A percentile compares a stretch with the other conserved stretches of the same genome.
Conservation (phyloP, 2,888 invertebrate species). For the Suillia variegata region DNA sequence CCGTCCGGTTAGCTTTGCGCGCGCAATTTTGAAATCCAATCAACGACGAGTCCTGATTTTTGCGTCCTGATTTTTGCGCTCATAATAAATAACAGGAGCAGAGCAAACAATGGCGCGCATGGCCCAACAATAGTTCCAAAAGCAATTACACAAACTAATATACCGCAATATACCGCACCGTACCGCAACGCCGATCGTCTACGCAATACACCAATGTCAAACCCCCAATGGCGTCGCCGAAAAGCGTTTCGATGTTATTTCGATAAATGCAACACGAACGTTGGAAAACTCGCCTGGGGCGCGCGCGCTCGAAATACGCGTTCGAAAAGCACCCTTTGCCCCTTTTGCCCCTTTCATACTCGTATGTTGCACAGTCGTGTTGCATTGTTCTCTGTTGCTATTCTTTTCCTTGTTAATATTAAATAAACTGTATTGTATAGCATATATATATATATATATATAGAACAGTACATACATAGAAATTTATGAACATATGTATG, state of each 20-base stretch:
- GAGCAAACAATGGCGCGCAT: neutral
- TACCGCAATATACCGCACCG: conserved; percentile 25
- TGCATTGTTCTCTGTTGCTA: neutral
- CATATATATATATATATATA: neutral
- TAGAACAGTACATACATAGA: neutral
- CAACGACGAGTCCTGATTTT: neutral
- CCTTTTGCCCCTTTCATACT: conserved; percentile 20
- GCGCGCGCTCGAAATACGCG: neutral
- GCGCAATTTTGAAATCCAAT: neutral
- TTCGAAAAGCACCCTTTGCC: neutral
- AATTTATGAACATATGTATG: too few species aligned
- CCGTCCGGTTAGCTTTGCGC: too few species aligned
- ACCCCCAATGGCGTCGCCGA: conserved; percentile 48
- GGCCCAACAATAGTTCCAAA: conserved; percentile 47
- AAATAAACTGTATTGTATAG: conserved; percentile 13
- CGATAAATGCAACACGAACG: conserved; percentile 11
- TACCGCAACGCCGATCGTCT: too few species aligned
- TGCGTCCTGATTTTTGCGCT: neutral
- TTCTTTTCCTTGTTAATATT: conserved; percentile 7
- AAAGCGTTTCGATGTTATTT: conserved; percentile 28
- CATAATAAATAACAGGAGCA: neutral
- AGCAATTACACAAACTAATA: conserved; percentile 52
- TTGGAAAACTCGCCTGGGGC: conserved; percentile 25
- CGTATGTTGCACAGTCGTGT: neutral
- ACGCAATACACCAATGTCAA: conserved; percentile 30